Evolutionary conservation across 2,888 invertebrate genomes (phyloP), one percentile per base, ranked within the genome.

Genomic region (Euclidia mi): DNA sequence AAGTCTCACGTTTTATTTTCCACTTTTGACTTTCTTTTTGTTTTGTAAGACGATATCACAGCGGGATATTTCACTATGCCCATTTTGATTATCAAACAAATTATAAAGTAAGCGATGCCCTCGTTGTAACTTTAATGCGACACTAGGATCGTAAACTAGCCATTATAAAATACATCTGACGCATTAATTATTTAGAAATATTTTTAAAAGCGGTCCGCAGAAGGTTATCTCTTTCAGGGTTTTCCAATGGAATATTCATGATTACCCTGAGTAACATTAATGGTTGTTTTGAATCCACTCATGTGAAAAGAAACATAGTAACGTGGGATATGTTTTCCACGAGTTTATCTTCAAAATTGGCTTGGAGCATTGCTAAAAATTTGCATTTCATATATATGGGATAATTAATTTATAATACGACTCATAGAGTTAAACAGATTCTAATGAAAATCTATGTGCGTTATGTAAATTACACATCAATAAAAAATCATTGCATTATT

Each of bases 1-100:
- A 88, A 89, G 84, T 84, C 86, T 85, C 84, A 83, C 83, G 81
- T 89, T 91, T 89, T 90, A 85, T 89, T 89, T 90, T 78, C 79
- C 82, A 85, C 83, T 88, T 88, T 88, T 82, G 82, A 79, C 73
- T 83, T 85, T 85, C 79, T 83, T 85, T 73, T 85, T 84, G 81
- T 81, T 84, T 83, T 76, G 76, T 63, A 68, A 76, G 73, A 73
- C 76, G 77, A 81, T 78, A 78, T 77, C 74, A 70, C 69, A 62
- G 71, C 74, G 71, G 70, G 73, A 69, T 76, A 76, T 78, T 77
- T 69, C 71, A 73, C 65, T 70, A 67, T 62, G 71, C 71, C 69
- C 76, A 76, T 79, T 79, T 76, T 71, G 73, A 75, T 75, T 70
- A 65, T 61, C 63, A 61, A 67, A 74, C 62, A 73, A 74, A 71